These are phyloP conservation scores for Apamea crenata DNA, from an alignment of 2,888 invertebrate genomes.

Conservation along the genomic window DNA sequence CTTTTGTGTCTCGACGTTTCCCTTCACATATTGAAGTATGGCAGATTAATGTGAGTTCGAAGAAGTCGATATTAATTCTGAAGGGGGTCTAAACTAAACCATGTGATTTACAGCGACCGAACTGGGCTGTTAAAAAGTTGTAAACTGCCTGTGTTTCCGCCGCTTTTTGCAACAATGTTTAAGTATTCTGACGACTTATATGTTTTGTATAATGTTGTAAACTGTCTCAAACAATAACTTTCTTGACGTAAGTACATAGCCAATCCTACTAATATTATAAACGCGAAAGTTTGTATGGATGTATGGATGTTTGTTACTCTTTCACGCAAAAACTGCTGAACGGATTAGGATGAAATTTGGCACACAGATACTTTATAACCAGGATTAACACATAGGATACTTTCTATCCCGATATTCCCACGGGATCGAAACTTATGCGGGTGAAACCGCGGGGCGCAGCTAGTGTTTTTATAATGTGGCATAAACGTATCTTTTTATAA, in stretches of 20 bases:
- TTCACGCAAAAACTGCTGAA: too few species aligned
- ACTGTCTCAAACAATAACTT: conserved; percentile 52
- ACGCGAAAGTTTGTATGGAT: too few species aligned
- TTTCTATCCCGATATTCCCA: too few species aligned
- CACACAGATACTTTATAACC: too few species aligned
- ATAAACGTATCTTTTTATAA: neutral
- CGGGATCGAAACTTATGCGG: too few species aligned
- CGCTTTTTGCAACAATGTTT: conserved; percentile 84
- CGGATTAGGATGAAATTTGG: too few species aligned
- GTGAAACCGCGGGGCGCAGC: too few species aligned
- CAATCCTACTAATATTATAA: too few species aligned
- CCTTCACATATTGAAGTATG: conserved; percentile 88
- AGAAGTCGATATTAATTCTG: conserved; percentile 89
- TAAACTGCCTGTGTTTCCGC: conserved; percentile 89
- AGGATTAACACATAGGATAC: too few species aligned
- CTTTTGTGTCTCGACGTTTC: conserved; percentile 84
- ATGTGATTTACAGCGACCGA: conserved; percentile 88
- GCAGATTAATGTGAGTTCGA: conserved; percentile 89
- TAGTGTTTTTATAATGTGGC: neutral
- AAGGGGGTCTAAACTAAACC: conserved; percentile 87
- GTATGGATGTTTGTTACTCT: too few species aligned
- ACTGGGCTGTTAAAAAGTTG: conserved; percentile 88
- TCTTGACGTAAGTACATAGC: conserved; percentile 9
- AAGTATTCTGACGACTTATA: conserved; percentile 57
- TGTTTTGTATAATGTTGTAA: conserved; percentile 56